Evolutionary conservation across 2,888 invertebrate genomes (phyloP), one percentile per base, ranked within the genome.

Genomic region (Ennomos erosarius): DNA sequence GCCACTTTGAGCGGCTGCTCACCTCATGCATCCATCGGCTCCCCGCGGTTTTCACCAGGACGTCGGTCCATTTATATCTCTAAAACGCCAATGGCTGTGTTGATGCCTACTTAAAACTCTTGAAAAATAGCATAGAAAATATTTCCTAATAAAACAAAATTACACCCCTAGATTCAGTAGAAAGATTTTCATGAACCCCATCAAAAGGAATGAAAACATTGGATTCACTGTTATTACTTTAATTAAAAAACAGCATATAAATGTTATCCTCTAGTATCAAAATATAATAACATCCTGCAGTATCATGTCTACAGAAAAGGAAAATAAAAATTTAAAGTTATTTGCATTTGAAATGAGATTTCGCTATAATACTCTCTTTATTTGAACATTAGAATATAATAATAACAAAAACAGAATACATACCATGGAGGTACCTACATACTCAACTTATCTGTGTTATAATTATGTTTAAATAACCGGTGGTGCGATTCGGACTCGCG

Each of bases 291-390:
- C 48, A n/a, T 26, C 9, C 44, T 44, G 10, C 12, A 33, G 26
- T 8, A 43, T 33, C 12, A 8, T 34, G 2, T 46, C 11, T 34
- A 35, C n/a, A 26, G 26, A 34, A 16, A 16, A 16, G 33, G 13
- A 12, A 45, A 43, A 64, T 26, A 56, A 51, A 57, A 44, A 16
- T 34, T 35, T 48, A 46, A 44, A 49, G 12, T 36, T 59, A 37
- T 65, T 67, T 64, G 63, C 63, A 54, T 63, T 61, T 35, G 33
- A 59, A 61, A 67, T 63, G 53, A 65, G 49, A 59, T 51, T 60
- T 51, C 48, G 42, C 36, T 11, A 54, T 56, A 43, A 48, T 52
- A 26, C 26, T 40, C 42, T 39, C 37, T 44, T 58, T 52, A 47
- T 58, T 45, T 55, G 44, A 51, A 40, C 58, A 58, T 62, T 48